A percentile compares a stretch with the other conserved stretches of the same genome.
These are phyloP conservation scores for Strix aluco DNA, from an alignment of 2,113 vertebrate species.

Conservation along the genomic window DNA sequence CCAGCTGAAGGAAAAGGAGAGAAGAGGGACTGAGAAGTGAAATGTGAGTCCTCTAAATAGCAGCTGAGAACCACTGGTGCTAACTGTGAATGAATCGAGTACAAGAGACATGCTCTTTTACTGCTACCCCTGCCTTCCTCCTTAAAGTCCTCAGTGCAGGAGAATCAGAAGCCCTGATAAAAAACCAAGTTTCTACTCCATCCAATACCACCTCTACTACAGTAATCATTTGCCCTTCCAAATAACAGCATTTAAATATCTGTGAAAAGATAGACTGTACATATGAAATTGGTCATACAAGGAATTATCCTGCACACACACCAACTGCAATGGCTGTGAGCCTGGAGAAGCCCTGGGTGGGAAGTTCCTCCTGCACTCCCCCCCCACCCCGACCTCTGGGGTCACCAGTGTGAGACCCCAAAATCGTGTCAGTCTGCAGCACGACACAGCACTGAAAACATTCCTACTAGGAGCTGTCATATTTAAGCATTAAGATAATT, in stretches of 20 bases:
- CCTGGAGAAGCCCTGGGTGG: too few relatives aligned
- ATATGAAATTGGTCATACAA: not conserved
- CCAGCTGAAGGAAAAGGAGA: not conserved
- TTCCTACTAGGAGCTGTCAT: not conserved
- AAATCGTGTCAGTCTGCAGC: not conserved
- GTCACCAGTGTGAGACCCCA: not conserved
- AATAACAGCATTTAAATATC: not conserved
- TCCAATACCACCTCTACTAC: not conserved
- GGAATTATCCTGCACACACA: not conserved
- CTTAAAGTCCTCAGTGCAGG: not conserved
- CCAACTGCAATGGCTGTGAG: not conserved
- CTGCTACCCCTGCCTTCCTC: not conserved
- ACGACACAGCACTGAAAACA: accelerated
- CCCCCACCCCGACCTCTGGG: not conserved
- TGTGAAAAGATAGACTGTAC: not conserved
- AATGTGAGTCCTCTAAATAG: not conserved
- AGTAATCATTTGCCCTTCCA: not conserved
- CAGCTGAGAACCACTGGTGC: not conserved
- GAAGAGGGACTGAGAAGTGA: not conserved
- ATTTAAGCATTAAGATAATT: not conserved
- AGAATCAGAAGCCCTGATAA: not conserved
- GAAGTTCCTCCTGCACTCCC: not conserved
- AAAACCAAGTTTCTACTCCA: not conserved
- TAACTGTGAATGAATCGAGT: not conserved
- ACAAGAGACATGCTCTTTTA: not conserved